phyloP scores from a whole-genome alignment of 2,797 vertebrate species.

The Ibycter americanus region DNA sequence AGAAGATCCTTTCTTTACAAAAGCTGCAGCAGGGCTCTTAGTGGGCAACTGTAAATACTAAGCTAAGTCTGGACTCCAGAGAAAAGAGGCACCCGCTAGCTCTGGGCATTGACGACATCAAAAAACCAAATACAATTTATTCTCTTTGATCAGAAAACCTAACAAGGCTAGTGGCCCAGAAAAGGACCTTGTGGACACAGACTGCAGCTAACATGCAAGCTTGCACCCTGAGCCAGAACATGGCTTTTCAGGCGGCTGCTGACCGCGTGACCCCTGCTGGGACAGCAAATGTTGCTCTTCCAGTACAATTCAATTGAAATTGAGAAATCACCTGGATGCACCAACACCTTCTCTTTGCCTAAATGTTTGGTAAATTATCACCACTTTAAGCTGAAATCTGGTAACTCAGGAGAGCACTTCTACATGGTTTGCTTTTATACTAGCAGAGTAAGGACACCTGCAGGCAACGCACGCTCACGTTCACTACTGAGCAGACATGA shows the following conservation, averaged over 20 bases:
- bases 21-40: background rate
- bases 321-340: background rate
- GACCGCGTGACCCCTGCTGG: background rate
- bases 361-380: background rate
- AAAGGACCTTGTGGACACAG: background rate
- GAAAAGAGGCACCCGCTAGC: background rate
- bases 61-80: background rate
- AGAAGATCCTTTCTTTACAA: background rate
- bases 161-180: background rate
- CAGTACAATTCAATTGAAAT: background rate
- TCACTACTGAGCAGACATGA: background rate
- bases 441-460: background rate
- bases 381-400: background rate
- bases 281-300: background rate
- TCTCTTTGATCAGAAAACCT: background rate
- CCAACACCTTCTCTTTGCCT: background rate
- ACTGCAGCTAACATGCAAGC: background rate
- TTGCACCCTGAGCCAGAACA: accelerated
- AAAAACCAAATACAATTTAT: background rate
- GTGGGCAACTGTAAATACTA: background rate
- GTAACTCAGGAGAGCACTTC: background rate
- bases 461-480: accelerated
- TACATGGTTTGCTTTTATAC: background rate
- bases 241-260: background rate
- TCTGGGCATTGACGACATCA: background rate